Base-by-base conservation (phyloP, 2,113 vertebrate species). In the Gymnorhina tibicen region DNA sequence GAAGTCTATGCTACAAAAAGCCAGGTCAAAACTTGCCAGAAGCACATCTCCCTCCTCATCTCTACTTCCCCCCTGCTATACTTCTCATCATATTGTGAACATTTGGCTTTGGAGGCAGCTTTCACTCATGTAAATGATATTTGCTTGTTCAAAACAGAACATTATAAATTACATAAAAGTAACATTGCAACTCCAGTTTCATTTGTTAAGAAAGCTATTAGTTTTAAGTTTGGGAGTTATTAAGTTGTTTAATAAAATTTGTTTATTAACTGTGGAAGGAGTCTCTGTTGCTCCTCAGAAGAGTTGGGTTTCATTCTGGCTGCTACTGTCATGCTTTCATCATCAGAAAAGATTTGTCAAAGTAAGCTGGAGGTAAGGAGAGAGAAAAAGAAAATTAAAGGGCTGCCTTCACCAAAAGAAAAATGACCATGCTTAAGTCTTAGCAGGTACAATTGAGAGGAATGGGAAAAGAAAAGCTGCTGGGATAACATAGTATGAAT, bases 1-100 rank as follows among this genome's bases (percentile, higher is more conserved):
- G n/a, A 93, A 93, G 88, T 88, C 97, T 94, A 77, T 32, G 95
- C 87, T 39, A 97, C 97, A 84, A 76, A 93, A 84, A 76, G 12
- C 10, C 91, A 97, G 70, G 82, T 96, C 97, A 55, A 96, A 97
- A 67, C 97, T 92, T 87, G 94, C 96, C 76, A 98, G 96, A 78
- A 97, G 77, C n/a, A 96, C 41, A 9, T 98, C 95, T 95, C 97
- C 90, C 39, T 96, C 95, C 60, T 96, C 96, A 58, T 39, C 95
- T 97, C 76, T 94, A 87, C 95, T 87, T 20, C 92, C 10, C 47
- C 72, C 35, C 62, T n/a, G n/a, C n/a, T n/a, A 58, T 97, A 96
- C 47, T 97, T 97, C 76, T 98, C 90, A 91, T 95, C 96, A 87
- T 91, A 42, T 60, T 62, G 44, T 47, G 52, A 44, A 39, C 74